Conservation (phyloP, 2,888 invertebrate species). For the Dioctria rufipes region DNA sequence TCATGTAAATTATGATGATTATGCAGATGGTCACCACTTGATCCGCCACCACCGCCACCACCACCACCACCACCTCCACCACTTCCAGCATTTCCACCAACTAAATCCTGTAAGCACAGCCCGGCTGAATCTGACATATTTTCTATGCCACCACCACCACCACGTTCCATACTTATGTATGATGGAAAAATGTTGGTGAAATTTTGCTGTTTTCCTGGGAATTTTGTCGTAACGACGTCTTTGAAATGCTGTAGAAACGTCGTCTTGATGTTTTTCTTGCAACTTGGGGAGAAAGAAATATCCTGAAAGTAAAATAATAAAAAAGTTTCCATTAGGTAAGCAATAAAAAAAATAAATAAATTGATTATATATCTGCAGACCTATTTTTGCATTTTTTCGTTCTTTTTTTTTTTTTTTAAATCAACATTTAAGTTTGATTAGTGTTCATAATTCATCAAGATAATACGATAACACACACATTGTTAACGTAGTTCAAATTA, state of each 20-base stretch:
- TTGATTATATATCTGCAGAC: too few relatives aligned
- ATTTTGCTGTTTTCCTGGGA: constrained; percentile 69
- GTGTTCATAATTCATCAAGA: too few relatives aligned
- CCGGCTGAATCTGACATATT: constrained; percentile 76
- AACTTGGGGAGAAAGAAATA: constrained; percentile 5
- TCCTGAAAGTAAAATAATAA: constrained; percentile 1
- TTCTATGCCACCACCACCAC: constrained; percentile 70
- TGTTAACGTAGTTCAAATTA: too few relatives aligned
- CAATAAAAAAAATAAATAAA: too few relatives aligned
- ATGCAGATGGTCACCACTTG: constrained; percentile 64
- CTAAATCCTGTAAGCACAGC: constrained; percentile 80
- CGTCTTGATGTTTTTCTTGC: constrained; percentile 69
- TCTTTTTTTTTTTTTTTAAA: too few relatives aligned
- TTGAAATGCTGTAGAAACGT: constrained; percentile 70
- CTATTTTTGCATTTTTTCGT: too few relatives aligned
- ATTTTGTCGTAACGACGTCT: constrained; percentile 71
- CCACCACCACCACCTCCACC: constrained; percentile 67
- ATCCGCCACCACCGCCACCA: constrained; percentile 66
- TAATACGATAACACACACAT: too few relatives aligned
- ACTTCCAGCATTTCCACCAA: constrained; percentile 71
- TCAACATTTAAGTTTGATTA: too few relatives aligned
- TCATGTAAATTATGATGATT: constrained; percentile 73
- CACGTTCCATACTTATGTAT: constrained; percentile 69
- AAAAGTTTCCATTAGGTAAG: neutral
- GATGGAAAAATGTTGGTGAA: constrained; percentile 70